Conservation (phyloP, 2,888 invertebrate genomes). For the Frankliniella fusca region DNA sequence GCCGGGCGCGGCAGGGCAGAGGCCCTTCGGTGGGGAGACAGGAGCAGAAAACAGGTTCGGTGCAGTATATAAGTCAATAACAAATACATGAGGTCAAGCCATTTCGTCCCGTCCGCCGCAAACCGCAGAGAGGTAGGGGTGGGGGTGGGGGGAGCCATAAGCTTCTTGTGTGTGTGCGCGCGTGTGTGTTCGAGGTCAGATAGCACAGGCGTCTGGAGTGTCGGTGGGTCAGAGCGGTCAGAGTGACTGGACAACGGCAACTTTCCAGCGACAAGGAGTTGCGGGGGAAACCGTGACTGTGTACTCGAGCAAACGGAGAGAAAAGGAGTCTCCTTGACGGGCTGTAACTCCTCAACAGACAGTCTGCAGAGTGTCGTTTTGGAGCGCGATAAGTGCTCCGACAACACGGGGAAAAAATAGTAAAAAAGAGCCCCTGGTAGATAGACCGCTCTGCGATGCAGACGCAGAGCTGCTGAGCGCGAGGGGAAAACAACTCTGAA, state of each 20-base stretch:
- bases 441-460: too few relatives aligned
- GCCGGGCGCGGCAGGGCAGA: neutral
- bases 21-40: too few relatives aligned
- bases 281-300: too few relatives aligned
- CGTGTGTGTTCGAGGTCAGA: neutral
- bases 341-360: neutral
- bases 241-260: neutral
- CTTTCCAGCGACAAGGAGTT: neutral
- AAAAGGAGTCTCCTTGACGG: neutral
- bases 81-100: conserved; percentile 20
- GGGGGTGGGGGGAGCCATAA: neutral
- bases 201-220: neutral
- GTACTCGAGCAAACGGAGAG: neutral
- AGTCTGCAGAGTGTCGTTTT: neutral
- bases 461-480: too few relatives aligned
- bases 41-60: neutral
- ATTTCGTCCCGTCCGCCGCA: neutral
- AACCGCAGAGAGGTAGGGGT: neutral
- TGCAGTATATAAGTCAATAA: conserved; percentile 25
- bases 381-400: neutral
- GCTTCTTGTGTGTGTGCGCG: neutral
- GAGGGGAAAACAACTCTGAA: too few relatives aligned
- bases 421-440: too few relatives aligned
- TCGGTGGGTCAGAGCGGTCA: neutral
- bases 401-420: too few relatives aligned